Base-by-base conservation (phyloP, 1,140 invertebrate species). In the Heliothis subflexa region DNA sequence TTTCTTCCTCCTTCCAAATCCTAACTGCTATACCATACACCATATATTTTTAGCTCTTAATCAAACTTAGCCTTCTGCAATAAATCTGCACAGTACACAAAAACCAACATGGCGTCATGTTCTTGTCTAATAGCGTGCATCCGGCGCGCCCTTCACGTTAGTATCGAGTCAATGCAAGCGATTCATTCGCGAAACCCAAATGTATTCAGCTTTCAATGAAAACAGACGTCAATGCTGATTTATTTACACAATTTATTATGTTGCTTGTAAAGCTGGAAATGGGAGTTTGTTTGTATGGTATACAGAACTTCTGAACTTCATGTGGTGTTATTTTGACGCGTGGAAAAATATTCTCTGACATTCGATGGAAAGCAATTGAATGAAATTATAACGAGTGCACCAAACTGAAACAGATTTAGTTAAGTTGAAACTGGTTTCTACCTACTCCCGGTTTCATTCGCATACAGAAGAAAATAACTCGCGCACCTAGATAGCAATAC, bases 141-240 rank as follows among this genome's bases (percentile, higher is more conserved):
- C 73, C 73, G 73, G 73, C 73, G 73, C 73, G 73, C 73, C 73
- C 73, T 75, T 74, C 72, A 74, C 40, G 73, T 62, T 59, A 52
- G 72, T 74, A 61, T 61, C 72, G 57, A 61, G 12, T 61, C 50
- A 74, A 74, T 64, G 73, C 52, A 28, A n/a, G 45, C 73, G 59
- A 75, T 75, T 75, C 73, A 75, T 75, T 75, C 49, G 73, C 73
- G 7, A 75, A 75, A 75, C 33, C 64, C 55, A 40, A 75, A 62
- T 75, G 49, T 16, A 75, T 11, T 50, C 47, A 75, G 21, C 10
- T 62, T 75, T 75, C 59, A 75, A 64, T 75, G 73, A 64, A 52
- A 75, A 52, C 72, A 13, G 40, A 49, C 71, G 28, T 49, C 71
- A 61, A 61, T 61, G 18, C 33, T 74, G 40, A 61, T 28, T 74